Base-by-base conservation (phyloP, 2,797 vertebrate species). In the Eremophila alpestris region DNA sequence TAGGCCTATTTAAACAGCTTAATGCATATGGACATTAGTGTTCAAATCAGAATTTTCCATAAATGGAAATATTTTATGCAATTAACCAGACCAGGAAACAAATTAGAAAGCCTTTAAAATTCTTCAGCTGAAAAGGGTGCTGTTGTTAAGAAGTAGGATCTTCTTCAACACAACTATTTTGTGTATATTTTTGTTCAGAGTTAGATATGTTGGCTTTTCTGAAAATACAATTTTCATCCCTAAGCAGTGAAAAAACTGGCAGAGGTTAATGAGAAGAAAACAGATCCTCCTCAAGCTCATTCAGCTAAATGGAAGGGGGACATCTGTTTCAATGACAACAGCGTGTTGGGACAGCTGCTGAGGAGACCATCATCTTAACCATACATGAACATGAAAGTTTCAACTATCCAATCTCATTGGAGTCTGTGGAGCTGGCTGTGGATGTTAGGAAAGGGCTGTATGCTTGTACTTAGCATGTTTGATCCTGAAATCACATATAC, bases 401-500 rank as follows among this genome's bases (percentile, higher is more conserved):
- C 77, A 70, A 15, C 59, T 75, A 8, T 55, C 40, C 80, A 26
- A 79, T 70, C 48, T 69, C 29, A 8, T 0, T 52, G 64, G 46
- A 82, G 45, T 30, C 77, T 21, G 10, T 38, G 83, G 73, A 88
- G 49, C 49, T 86, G 70, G 52, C 71, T 78, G n/a, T 38, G 60
- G 59, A 75, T 63, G 32, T 80, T 70, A 59, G 52, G 10, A 90
- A 36, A 55, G 38, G 86, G 32, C 45, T 29, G 10, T 56, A 13
- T 22, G 26, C 32, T 79, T 92, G 78, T 85, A 87, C 63, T 91
- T 87, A 49, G 63, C 49, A 62, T 77, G 70, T 77, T 96, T 80
- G 80, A 62, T 91, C 74, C 92, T 51, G 78, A 94, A 94, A 92
- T 94, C 90, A 87, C 86, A 84, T 83, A 74, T 70, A 60, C 59